phyloP scores from a whole-genome alignment of 2,797 vertebrate genomes.

The Lepilemur ruficaudatus region DNA sequence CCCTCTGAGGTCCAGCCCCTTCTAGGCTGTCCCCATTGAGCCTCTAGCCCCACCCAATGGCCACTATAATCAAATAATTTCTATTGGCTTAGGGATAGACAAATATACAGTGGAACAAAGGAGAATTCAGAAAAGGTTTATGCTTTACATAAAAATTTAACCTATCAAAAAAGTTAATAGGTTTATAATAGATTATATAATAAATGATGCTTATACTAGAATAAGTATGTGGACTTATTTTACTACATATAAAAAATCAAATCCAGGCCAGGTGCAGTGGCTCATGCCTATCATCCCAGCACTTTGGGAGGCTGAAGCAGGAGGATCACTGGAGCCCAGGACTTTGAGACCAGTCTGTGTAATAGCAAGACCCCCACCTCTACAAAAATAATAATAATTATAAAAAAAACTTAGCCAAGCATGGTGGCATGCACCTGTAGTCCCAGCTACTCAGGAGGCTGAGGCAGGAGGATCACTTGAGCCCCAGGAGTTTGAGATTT shows the following conservation, averaged over 20 bases:
- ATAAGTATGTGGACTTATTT: background rate
- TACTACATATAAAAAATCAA: background rate
- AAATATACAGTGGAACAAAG: background rate
- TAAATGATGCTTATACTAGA: background rate
- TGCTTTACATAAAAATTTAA: background rate
- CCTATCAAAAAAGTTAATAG: background rate
- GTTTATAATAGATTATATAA: background rate
- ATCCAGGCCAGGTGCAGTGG: background rate
- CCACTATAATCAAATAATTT: background rate
- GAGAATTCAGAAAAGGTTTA: background rate
- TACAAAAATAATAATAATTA: background rate
- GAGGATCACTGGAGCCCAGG: background rate
- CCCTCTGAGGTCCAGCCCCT: background rate
- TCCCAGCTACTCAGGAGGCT: background rate
- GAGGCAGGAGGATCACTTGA: background rate
- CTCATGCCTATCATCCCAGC: background rate
- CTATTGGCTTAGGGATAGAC: background rate
- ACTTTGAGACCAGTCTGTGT: background rate
- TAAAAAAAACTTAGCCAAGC: background rate
- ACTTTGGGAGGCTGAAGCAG: background rate
- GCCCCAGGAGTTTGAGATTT: background rate
- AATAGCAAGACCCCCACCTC: background rate
- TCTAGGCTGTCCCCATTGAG: background rate
- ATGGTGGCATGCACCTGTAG: background rate
- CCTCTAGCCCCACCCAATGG: background rate